These are phyloP conservation scores for Thalassophryne amazonica DNA, from an alignment of 2,797 vertebrate genomes.

Conservation along the genomic window DNA sequence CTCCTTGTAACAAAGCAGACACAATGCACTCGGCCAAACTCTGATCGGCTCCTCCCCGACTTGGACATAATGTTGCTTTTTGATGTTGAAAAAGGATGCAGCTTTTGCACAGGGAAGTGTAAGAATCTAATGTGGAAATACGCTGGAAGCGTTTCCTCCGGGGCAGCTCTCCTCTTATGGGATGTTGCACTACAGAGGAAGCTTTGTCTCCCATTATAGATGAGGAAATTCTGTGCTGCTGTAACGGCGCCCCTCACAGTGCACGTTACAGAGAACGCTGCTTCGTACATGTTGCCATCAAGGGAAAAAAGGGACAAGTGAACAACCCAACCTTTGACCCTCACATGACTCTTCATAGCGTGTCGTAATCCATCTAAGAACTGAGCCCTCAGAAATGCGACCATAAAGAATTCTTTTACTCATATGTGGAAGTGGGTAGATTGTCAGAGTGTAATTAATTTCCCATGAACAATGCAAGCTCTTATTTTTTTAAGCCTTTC, in stretches of 20 bases:
- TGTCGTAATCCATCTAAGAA: conserved; percentile 64
- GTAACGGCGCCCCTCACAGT: conserved; percentile 59
- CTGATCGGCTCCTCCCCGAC: no score
- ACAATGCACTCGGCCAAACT: conserved; percentile 36
- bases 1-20: no score
- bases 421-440: conserved; percentile 33
- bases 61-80: no score
- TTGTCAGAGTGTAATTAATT: conserved; percentile 52
- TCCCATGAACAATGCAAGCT: conserved; percentile 47
- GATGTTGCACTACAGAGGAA: conserved; percentile 57
- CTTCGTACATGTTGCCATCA: conserved; percentile 78
- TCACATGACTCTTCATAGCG: conserved; percentile 42
- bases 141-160: no score
- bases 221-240: conserved; percentile 65
- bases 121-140: no score
- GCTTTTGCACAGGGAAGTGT: no score
- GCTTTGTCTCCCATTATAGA: conserved; percentile 74
- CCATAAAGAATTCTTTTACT: conserved; percentile 42
- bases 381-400: conserved; percentile 34
- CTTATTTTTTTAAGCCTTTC: conserved; percentile 42
- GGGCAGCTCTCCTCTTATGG: conserved; percentile 44
- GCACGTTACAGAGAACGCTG: conserved; percentile 51
- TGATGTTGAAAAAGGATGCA: neutral
- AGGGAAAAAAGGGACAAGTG: conserved; percentile 66
- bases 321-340: conserved; percentile 69